Evolutionary conservation across 2,113 vertebrate genomes (phyloP), one percentile per base, ranked within the genome.

Genomic region (Ginglymostoma cirratum): DNA sequence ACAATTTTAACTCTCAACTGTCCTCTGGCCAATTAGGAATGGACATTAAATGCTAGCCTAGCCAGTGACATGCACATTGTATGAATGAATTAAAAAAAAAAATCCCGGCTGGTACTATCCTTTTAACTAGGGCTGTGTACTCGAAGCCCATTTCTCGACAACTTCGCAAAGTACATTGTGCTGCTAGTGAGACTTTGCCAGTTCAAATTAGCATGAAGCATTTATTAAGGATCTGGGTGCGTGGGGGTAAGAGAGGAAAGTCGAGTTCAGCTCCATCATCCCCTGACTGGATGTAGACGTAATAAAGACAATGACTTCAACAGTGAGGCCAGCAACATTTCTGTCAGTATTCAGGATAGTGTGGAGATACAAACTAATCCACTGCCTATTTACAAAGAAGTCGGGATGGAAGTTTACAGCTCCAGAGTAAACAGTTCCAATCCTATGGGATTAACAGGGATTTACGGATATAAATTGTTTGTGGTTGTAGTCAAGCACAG

Each of bases 321-420:
- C 7, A 67, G 27, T n/a, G 8, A 61, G 12, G 19, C 30, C 17
- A n/a, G 3, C 30, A 38, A 23, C 30, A 48, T 42, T 24, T 3
- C 42, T 72, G 93, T 67, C 69, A 67, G 5, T 38, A 24, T 10
- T 69, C n/a, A 66, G 61, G 34, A 93, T n/a, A 38, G 65, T 69
- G n/a, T 42, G 92, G 21, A 66, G 27, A 55, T 12, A 34, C 12
- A 19, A 30, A 19, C 2, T 4, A 65, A 92, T n/a, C 21, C 61
- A 94, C n/a, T 67, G n/a, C 61, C 30, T 23, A 65, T 42, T 45
- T 69, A 30, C 2, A 27, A 24, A 70, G 42, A 38, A 52, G 0
- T 69, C 45, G 38, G 55, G 92, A 27, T 94, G 93, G 67, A 72
- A 48, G 93, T 95, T 95, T 95, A n/a, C 30, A 45, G 67, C 42